Conservation (phyloP, 2,797 vertebrate species). For the Acipenser oxyrinchus region DNA sequence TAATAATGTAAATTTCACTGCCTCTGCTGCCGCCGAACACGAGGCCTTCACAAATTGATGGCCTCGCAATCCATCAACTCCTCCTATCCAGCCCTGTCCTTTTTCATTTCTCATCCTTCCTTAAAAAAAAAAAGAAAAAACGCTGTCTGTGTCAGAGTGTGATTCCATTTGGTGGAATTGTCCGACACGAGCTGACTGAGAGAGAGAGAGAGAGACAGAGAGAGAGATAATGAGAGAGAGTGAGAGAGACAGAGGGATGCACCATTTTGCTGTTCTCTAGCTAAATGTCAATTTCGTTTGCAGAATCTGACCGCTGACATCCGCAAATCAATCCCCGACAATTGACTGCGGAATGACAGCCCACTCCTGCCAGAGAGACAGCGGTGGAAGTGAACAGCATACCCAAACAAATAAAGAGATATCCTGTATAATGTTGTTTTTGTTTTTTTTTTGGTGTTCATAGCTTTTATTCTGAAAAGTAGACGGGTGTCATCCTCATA, state of each 20-base stretch:
- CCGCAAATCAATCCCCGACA: slow-evolving; percentile 16
- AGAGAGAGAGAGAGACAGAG: slow-evolving; percentile 6
- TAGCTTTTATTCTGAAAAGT: no score
- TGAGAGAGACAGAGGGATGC: slow-evolving; percentile 26
- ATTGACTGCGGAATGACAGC: background rate
- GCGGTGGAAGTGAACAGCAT: background rate
- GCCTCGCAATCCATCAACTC: slow-evolving; percentile 71
- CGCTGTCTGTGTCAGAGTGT: no score
- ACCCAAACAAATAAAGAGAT: no score
- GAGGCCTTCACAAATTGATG: slow-evolving; percentile 77
- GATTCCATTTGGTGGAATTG: slow-evolving; percentile 12
- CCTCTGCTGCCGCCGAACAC: slow-evolving; percentile 72
- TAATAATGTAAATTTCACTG: slow-evolving; percentile 89
- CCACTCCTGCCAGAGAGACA: background rate
- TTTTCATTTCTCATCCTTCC: slow-evolving; percentile 48
- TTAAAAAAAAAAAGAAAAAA: slow-evolving; percentile 22
- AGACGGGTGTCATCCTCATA: no score
- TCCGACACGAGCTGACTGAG: slow-evolving; percentile 2
- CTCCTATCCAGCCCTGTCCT: slow-evolving; percentile 50
- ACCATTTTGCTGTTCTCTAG: slow-evolving; percentile 22
- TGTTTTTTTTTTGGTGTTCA: no score
- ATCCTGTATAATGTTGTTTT: no score
- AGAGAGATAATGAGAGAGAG: slow-evolving; percentile 24
- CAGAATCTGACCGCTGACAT: slow-evolving; percentile 8
- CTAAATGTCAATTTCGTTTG: slow-evolving; percentile 1